These are phyloP conservation scores for Rhinoderma darwinii DNA, from an alignment of 2,113 vertebrate genomes.

Conservation along the genomic window DNA sequence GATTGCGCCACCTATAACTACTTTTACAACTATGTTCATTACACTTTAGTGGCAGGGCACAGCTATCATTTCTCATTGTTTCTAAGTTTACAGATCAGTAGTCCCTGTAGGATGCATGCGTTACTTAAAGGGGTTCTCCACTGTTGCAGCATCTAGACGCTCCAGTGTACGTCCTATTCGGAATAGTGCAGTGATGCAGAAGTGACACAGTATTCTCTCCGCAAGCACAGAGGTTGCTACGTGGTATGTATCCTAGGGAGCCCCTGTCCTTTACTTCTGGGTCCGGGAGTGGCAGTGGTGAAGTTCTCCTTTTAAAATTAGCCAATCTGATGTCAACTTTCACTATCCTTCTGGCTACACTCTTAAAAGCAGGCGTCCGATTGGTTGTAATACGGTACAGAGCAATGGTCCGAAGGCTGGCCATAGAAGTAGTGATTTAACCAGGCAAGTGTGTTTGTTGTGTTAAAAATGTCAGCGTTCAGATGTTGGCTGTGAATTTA, in stretches of 20 bases:
- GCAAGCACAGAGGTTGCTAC: neutral
- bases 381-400: neutral
- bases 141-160: neutral
- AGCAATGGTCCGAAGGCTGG: neutral
- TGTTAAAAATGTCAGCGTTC: neutral
- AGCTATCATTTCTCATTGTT: neutral
- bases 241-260: neutral
- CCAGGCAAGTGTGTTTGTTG: neutral
- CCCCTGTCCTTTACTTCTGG: neutral
- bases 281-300: neutral
- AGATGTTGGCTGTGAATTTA: too few relatives aligned
- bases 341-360: neutral
- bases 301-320: neutral
- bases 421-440: neutral
- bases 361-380: neutral
- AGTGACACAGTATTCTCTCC: neutral
- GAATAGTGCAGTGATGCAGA: neutral
- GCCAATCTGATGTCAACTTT: neutral
- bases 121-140: neutral
- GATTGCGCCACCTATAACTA: neutral
- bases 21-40: neutral
- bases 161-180: neutral
- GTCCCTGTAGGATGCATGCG: neutral
- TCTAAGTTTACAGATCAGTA: neutral
- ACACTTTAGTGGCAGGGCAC: neutral